These are phyloP conservation scores for Anastrepha obliqua DNA, from an alignment of 1,140 invertebrate genomes.

Conservation along the genomic window DNA sequence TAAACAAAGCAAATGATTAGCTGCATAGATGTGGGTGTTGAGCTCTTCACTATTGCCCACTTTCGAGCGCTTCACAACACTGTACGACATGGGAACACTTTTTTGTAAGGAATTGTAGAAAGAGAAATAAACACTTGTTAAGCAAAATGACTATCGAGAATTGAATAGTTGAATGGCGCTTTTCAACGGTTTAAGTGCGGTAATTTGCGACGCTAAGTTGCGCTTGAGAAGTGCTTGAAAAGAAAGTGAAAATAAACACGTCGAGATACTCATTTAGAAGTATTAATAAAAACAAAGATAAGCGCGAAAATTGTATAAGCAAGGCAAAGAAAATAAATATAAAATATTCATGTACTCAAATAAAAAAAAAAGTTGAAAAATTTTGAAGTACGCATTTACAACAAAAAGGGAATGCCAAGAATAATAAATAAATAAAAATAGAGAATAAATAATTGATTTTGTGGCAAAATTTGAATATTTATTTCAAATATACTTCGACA, in stretches of 20 bases:
- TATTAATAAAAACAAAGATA: background rate
- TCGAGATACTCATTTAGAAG: background rate
- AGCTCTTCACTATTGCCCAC: background rate
- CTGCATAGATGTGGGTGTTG: background rate
- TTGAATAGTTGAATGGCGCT: conserved; percentile 41
- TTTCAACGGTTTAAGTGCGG: conserved; percentile 46
- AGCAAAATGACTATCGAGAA: conserved; percentile 8
- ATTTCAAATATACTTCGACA: no score
- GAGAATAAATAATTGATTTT: no score
- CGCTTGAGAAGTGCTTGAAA: no score
- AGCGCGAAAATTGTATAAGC: background rate
- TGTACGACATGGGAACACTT: background rate
- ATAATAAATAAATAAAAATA: background rate
- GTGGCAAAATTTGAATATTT: no score
- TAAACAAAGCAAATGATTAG: background rate
- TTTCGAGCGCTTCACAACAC: conserved; percentile 31
- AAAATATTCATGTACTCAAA: background rate
- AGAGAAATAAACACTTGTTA: conserved; percentile 40
- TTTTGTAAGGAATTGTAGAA: conserved; percentile 33
- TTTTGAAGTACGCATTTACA: background rate
- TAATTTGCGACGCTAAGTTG: conserved; percentile 42
- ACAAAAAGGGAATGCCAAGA: background rate
- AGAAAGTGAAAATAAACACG: background rate
- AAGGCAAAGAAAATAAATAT: background rate
- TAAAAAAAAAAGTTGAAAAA: background rate